A percentile compares a stretch with the other conserved stretches of the same genome.
These are phyloP conservation scores for Acipenser transmontanus DNA, from an alignment of 2,797 vertebrate species.

Conservation along the genomic window DNA sequence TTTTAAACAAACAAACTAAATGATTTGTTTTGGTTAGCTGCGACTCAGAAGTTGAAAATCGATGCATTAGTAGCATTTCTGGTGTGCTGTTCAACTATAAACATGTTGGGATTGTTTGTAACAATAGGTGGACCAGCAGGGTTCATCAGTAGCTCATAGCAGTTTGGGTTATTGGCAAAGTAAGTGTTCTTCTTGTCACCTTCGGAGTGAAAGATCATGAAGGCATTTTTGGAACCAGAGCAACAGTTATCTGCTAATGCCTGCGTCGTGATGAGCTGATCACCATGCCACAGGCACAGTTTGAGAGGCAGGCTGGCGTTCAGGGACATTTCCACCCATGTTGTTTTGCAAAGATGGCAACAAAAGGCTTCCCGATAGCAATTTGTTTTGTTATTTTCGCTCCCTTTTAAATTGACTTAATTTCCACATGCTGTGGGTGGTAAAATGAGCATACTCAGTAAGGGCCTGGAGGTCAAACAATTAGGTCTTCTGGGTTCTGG, in stretches of 20 bases:
- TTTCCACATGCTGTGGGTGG: slow-evolving; percentile 8
- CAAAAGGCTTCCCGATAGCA: slow-evolving; percentile 9
- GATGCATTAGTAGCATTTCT: background rate
- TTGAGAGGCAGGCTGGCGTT: background rate
- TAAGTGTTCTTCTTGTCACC: too few relatives aligned
- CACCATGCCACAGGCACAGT: background rate
- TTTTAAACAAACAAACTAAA: too few relatives aligned
- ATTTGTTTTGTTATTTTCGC: slow-evolving; percentile 2
- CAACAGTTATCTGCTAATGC: background rate
- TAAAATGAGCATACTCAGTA: slow-evolving; percentile 12
- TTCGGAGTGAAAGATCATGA: too few relatives aligned
- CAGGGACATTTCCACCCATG: slow-evolving; percentile 4
- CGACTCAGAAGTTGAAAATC: background rate
- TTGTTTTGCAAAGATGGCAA: slow-evolving; percentile 9
- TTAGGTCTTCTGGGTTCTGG: slow-evolving; percentile 7
- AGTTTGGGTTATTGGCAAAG: too few relatives aligned
- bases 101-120: too few relatives aligned
- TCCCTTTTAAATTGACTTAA: slow-evolving; percentile 4
- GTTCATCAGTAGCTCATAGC: too few relatives aligned
- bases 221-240: too few relatives aligned
- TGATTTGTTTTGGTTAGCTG: too few relatives aligned
- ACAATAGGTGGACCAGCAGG: too few relatives aligned
- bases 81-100: too few relatives aligned
- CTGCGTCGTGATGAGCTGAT: background rate
- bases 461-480: slow-evolving; percentile 1